Base-by-base conservation (phyloP, 2,888 invertebrate genomes). In the Bimastos eiseni region DNA sequence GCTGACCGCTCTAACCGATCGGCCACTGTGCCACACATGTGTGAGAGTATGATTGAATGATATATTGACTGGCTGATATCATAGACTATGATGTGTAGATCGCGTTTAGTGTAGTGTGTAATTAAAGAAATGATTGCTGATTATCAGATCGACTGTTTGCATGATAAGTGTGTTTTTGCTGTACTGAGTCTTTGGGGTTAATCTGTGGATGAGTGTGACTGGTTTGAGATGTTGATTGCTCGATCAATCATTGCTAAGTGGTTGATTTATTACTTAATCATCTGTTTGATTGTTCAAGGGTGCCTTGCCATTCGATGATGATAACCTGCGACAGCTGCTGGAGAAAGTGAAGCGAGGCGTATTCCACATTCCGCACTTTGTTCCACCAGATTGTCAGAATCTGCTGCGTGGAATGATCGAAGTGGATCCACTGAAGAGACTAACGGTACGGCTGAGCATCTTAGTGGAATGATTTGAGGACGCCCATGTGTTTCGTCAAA, bases 301-400 rank as follows among this genome's bases (percentile, higher is more conserved):
- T 92, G 99, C 99, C 92, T 96, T 99, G 94, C 99, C 99, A 91
- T 99, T 99, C 95, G 99, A 99, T 95, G 99, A 99, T 95, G 99
- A 99, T 96, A 99, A 99, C 96, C 96, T 99, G 93, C 96, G 99
- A 93, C 99, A 99, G 96, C 96, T 99, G 94, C 96, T 99, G 94
- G 99, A 99, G 96, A 99, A 99, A 96, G 99, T 99, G 90, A 99
- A 99, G 95, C 96, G 98, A 92, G 99, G 99, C 44, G 98, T 99
- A 93, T 99, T 99, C 96, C 99, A 99, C 95, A 99, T 99, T 95
- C 99, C 99, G 90, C 99, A 99, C 95, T 99, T 99, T 95, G 99
- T 99, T 92, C 99, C 99, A 17, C 98, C 99, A 13, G 99, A 99
- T 96, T 99, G 99, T 95, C 99, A 99, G 95, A 98, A 98, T 95